A percentile compares a stretch with the other conserved stretches of the same genome.
phyloP scores from a whole-genome alignment of 1,140 invertebrate species.

The Paraescarpia echinospica region DNA sequence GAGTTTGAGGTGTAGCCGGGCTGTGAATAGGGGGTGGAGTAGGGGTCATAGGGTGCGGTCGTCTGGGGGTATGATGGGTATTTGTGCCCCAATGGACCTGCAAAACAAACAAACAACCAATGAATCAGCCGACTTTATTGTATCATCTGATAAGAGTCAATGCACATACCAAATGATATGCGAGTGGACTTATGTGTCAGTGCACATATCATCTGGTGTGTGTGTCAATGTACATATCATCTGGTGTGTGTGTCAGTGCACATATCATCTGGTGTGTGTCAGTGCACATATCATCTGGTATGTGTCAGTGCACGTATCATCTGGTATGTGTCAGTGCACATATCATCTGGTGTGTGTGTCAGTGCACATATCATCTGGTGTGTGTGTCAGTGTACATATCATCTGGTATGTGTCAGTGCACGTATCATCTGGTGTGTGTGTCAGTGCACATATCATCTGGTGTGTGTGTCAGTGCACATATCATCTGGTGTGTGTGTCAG shows the following conservation, averaged over 20 bases:
- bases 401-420: too few species aligned
- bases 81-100: conserved; percentile 35
- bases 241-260: too few species aligned
- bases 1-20: not conserved
- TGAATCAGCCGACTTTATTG: not conserved
- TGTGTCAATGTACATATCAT: too few species aligned
- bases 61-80: conserved; percentile 37
- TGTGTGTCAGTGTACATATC: too few species aligned
- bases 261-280: not conserved
- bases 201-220: too few species aligned
- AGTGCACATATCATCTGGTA: too few species aligned
- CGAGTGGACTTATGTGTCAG: too few species aligned
- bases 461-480: not conserved
- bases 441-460: too few species aligned
- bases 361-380: not conserved
- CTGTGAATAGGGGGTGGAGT: conserved; percentile 2
- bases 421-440: not conserved
- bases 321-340: too few species aligned
- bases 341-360: too few species aligned
- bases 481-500: not conserved
- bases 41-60: not conserved
- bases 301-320: not conserved
- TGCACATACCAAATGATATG: too few species aligned
- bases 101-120: not conserved
- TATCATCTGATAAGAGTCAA: too few species aligned